Percentiles rank a stretch among this genome's conserved stretches.
phyloP scores from a whole-genome alignment of 2,797 vertebrate genomes.

The Pseudocheirus occidentalis region DNA sequence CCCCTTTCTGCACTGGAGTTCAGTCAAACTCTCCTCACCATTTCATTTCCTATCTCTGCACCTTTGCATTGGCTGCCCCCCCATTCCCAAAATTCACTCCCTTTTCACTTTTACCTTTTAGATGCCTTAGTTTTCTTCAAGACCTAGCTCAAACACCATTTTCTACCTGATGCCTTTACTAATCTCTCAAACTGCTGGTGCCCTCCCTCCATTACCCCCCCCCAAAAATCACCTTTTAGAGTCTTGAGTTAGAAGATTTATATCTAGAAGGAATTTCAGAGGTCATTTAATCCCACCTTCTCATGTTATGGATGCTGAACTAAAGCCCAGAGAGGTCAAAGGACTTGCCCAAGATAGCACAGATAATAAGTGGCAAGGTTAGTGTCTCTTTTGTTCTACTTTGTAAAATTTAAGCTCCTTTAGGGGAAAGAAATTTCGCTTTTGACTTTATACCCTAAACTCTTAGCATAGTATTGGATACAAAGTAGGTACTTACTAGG shows the following conservation, averaged over 20 bases:
- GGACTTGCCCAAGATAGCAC: neutral
- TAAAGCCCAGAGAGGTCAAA: neutral
- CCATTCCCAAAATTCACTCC: neutral
- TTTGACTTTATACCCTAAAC: neutral
- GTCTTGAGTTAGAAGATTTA: neutral
- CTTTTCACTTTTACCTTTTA: neutral
- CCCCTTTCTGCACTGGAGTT: neutral
- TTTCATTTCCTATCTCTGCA: neutral
- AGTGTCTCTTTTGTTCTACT: neutral
- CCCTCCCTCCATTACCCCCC: neutral
- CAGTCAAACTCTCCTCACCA: neutral
- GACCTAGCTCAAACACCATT: neutral
- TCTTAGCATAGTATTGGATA: neutral
- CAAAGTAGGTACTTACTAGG: neutral
- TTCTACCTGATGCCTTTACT: neutral
- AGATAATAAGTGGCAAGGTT: neutral
- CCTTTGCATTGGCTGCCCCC: neutral
- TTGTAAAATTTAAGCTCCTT: neutral
- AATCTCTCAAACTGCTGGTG: neutral
- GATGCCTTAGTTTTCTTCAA: neutral
- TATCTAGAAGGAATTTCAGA: neutral
- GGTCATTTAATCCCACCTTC: neutral
- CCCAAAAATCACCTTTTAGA: neutral
- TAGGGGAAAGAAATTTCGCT: neutral
- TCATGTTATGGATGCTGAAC: neutral